Evolutionary conservation across 2,113 vertebrate species (phyloP).

Genomic region (Ciconia boyciana): DNA sequence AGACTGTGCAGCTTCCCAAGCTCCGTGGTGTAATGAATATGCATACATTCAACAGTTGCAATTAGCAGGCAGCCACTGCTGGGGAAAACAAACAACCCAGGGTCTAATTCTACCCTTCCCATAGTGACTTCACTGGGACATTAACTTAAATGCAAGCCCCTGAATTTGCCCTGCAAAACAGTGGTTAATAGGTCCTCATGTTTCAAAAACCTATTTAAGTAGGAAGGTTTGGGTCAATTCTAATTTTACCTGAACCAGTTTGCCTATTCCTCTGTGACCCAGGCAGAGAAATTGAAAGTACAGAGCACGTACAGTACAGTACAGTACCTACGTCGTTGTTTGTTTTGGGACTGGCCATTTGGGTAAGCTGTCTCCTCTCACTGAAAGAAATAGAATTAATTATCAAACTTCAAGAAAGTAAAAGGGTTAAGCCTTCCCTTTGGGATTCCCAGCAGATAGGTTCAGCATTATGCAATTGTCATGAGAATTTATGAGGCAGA

Average conservation of each 20-base stretch:
- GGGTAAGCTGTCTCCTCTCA: background rate
- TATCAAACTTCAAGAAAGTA: conserved; percentile 26
- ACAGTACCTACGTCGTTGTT: background rate
- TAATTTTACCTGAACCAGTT: conserved; percentile 45
- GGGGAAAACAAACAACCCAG: background rate
- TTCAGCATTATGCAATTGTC: conserved; percentile 23
- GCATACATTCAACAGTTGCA: conserved; percentile 36
- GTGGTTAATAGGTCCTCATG: background rate
- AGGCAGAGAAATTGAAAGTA: conserved; percentile 10
- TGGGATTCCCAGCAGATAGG: background rate
- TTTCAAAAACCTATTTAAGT: background rate
- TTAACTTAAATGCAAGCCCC: background rate
- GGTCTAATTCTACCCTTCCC: background rate
- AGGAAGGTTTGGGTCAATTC: conserved; percentile 25
- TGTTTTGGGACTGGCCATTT: background rate
- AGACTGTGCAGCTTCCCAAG: conserved; percentile 18
- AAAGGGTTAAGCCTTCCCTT: conserved; percentile 51
- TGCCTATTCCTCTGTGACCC: conserved; percentile 30
- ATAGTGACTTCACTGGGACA: background rate
- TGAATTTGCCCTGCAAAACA: background rate
- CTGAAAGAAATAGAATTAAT: conserved; percentile 38
- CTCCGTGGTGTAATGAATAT: conserved; percentile 42
- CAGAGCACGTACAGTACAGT: background rate
- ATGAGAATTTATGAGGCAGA: conserved; percentile 29
- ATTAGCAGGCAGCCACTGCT: conserved; percentile 19